Conservation (phyloP, 1,140 invertebrate species). For the Galleria mellonella region DNA sequence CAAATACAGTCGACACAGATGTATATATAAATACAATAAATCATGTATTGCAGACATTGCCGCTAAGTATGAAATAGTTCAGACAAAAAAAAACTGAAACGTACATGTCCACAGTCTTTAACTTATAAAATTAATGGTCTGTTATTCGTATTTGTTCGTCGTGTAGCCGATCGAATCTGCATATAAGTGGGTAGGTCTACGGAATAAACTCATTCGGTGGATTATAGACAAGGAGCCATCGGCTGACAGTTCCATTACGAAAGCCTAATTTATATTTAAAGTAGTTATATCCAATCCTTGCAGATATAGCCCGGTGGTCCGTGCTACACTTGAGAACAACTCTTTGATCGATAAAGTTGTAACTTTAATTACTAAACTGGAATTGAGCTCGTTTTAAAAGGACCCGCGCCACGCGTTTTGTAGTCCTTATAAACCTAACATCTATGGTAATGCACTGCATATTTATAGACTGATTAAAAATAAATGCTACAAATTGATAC, state of each 20-base stretch:
- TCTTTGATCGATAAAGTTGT: slow-evolving; percentile 68
- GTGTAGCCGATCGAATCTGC: slow-evolving; percentile 17
- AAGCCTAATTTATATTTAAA: slow-evolving; percentile 48
- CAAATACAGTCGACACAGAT: too few species aligned
- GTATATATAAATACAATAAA: too few species aligned
- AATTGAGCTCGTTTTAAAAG: slow-evolving; percentile 46
- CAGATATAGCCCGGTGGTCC: slow-evolving; percentile 53
- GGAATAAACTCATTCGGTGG: slow-evolving; percentile 59
- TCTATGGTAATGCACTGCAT: background rate
- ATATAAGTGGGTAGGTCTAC: slow-evolving; percentile 38
- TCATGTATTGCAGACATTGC: too few species aligned
- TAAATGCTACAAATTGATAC: too few species aligned
- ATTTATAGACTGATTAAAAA: too few species aligned
- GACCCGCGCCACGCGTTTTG: slow-evolving; percentile 36
- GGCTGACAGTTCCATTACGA: slow-evolving; percentile 60
- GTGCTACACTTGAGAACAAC: slow-evolving; percentile 33
- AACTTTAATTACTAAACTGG: slow-evolving; percentile 69
- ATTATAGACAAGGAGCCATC: slow-evolving; percentile 54
- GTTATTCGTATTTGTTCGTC: slow-evolving; percentile 25
- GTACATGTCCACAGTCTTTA: slow-evolving; percentile 13
- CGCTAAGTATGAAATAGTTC: too few species aligned
- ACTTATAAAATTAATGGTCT: slow-evolving; percentile 27
- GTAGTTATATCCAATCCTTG: slow-evolving; percentile 28
- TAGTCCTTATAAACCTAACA: background rate
- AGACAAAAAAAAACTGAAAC: slow-evolving; percentile 8